Evolutionary conservation across 2,797 vertebrate species (phyloP).

Genomic region (Paedocypris micromegethes): DNA sequence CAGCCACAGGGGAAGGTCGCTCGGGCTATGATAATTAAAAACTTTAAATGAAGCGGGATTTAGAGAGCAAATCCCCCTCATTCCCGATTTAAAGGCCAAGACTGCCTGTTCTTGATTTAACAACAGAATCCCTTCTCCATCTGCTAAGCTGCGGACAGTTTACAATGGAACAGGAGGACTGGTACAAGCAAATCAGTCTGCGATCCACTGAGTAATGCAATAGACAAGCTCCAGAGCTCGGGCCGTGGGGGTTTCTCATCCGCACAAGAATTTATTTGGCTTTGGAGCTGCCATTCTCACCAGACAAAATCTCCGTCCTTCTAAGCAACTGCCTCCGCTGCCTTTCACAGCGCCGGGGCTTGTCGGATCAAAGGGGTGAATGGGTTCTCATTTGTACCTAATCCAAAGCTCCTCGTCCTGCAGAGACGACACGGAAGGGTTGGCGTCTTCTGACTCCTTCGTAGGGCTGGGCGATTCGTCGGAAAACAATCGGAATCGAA

Average conservation of each 20-base stretch:
- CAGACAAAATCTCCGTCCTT: slow-evolving; percentile 49
- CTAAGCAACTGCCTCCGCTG: slow-evolving; percentile 36
- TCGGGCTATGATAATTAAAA: slow-evolving; percentile 47
- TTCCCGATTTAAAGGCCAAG: slow-evolving; percentile 59
- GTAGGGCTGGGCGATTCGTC: too few relatives aligned
- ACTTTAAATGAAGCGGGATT: slow-evolving; percentile 62
- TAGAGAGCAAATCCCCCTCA: slow-evolving; percentile 62
- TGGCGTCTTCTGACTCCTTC: slow-evolving; percentile 43
- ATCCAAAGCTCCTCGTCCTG: slow-evolving; percentile 60
- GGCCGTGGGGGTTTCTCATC: slow-evolving; percentile 16
- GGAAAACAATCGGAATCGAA: too few relatives aligned
- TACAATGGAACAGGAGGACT: slow-evolving; percentile 9
- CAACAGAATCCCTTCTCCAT: slow-evolving; percentile 60
- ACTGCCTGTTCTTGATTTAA: slow-evolving; percentile 55
- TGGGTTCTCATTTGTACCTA: slow-evolving; percentile 59
- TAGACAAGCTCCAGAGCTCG: slow-evolving; percentile 31
- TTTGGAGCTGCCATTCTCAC: slow-evolving; percentile 58
- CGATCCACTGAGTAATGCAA: slow-evolving; percentile 51
- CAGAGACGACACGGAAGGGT: slow-evolving; percentile 52
- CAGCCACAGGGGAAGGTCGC: slow-evolving; percentile 25
- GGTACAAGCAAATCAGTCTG: slow-evolving; percentile 19
- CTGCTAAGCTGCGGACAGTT: slow-evolving; percentile 44
- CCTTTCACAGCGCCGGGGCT: slow-evolving; percentile 30
- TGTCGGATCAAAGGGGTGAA: slow-evolving; percentile 48
- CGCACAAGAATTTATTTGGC: slow-evolving; percentile 20